Base-by-base conservation (phyloP, 2,888 invertebrate species). In the Oeneis ivallda region DNA sequence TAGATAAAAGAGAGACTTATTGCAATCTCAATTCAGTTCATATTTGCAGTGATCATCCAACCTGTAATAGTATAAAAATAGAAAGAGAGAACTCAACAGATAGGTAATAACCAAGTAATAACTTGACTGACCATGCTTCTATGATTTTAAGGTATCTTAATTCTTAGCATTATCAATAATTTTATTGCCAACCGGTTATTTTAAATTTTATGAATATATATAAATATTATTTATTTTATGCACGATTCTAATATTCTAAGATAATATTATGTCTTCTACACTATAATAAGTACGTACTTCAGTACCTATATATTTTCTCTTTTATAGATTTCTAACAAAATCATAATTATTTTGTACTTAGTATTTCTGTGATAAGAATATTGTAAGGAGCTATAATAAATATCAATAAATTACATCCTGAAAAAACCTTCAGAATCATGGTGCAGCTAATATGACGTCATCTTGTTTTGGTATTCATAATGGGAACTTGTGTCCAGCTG, bases 391-490 rank as follows among this genome's bases (percentile, higher is more conserved):
- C n/a, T 26, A 26, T 32, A n/a, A 13, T 52, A 10, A 32, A n/a
- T 7, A 50, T 19, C 26, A n/a, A n/a, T 26, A 11, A 8, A 1
- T 34, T n/a, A 26, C 26, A 15, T 37, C 53, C 34, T n/a, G 50
- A 52, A 32, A 37, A 15, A 15, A 9, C 4, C 4, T 39, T 41
- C 41, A 3, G 19, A 19, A 56, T 41, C 13, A 58, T 58, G 45
- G 58, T 58, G 9, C 11, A 4, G 2, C 58, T 58, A 58, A 6
- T 34, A 47, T 58, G 58, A 58, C 58, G 58, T 58, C 58, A 34
- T 8, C 52, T 34, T 52, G 26, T 15, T 58, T 45, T 34, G 10
- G 58, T 58, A 45, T 58, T 58, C 58, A 58, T 58, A 58, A 56
- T 56, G 56, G 41, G 19, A 17, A 56, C 56, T 17, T 41, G 32